Evolutionary conservation across 2,113 vertebrate genomes (phyloP), one percentile per base, ranked within the genome.

Genomic region (Gorsachius goisagi): DNA sequence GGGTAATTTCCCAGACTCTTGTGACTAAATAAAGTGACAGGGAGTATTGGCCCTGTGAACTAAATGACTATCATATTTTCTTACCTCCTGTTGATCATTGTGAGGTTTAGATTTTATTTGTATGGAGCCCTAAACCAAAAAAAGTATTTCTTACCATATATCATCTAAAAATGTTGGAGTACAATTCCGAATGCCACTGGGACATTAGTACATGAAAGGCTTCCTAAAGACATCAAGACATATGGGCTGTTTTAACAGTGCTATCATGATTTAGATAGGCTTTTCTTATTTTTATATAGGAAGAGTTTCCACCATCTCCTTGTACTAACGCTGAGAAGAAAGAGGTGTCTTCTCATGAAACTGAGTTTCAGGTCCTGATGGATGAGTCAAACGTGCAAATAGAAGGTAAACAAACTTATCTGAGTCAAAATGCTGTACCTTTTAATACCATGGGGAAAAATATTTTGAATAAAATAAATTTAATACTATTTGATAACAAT

Each of bases 361-460:
- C 72, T 27, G 95, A 74, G 9, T 41, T 88, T 85, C 82, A 92
- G 35, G 22, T 66, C 44, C 35, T 73, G 27, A 82, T 45, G 81
- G 52, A 64, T 7, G 59, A 45, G 33, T 86, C 94, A 53, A 72
- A 12, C 5, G 4, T 60, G 15, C 85, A 87, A 85, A 62, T 5
- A 64, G 94, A 96, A 98, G 97, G 98, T 98, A 98, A 97, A 47
- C 59, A 55, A 79, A 23, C 4, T 81, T 24, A 28, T 5, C 50
- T 71, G 21, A 84, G 23, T 52, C 44, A 45, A 30, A 64, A 39
- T 69, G 21, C 6, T 2, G 3, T 50, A 49, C 5, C 9, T 73
- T 86, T 73, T 78, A 73, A 62, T 45, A n/a, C 9, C 7, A 44
- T 11, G 14, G 62, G 39, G 12, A 9, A 92, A 84, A 83, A 55